A percentile compares a stretch with the other conserved stretches of the same genome.
phyloP scores from a whole-genome alignment of 2,888 invertebrate species.

The Drosophila multiciliata region DNA sequence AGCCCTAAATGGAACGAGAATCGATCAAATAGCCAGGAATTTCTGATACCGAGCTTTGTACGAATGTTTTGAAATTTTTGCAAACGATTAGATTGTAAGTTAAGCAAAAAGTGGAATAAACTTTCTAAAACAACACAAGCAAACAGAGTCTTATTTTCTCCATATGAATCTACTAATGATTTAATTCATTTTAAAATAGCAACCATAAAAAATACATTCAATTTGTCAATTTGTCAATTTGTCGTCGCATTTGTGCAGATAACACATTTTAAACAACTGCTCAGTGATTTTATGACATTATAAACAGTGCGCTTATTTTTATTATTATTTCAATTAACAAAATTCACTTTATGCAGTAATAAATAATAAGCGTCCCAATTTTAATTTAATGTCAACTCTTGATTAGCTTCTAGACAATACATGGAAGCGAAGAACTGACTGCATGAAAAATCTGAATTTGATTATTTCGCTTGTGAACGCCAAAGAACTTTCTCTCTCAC shows the following conservation, averaged over 20 bases:
- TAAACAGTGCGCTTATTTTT: background rate
- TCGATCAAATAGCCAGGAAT: background rate
- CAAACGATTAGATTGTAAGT: slow-evolving; percentile 41
- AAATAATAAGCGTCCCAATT: background rate
- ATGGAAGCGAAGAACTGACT: background rate
- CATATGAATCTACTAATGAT: background rate
- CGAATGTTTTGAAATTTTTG: slow-evolving; percentile 22
- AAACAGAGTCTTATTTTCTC: background rate
- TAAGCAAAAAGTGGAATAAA: slow-evolving; percentile 65
- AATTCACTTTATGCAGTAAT: background rate
- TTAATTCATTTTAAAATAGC: background rate
- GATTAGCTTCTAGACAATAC: background rate
- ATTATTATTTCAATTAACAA: background rate
- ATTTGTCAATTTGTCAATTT: background rate
- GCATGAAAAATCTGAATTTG: background rate
- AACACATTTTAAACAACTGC: background rate
- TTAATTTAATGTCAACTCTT: background rate
- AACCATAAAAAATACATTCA: background rate
- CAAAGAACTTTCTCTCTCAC: background rate
- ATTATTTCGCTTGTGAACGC: background rate
- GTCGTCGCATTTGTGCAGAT: background rate
- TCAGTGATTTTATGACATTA: background rate
- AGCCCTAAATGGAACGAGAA: slow-evolving; percentile 32
- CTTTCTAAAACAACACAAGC: slow-evolving; percentile 52
- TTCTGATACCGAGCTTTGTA: slow-evolving; percentile 18